Evolutionary conservation across 92 coral and sea anemone species (phyloP).

Genomic region (Bergia sp.): DNA sequence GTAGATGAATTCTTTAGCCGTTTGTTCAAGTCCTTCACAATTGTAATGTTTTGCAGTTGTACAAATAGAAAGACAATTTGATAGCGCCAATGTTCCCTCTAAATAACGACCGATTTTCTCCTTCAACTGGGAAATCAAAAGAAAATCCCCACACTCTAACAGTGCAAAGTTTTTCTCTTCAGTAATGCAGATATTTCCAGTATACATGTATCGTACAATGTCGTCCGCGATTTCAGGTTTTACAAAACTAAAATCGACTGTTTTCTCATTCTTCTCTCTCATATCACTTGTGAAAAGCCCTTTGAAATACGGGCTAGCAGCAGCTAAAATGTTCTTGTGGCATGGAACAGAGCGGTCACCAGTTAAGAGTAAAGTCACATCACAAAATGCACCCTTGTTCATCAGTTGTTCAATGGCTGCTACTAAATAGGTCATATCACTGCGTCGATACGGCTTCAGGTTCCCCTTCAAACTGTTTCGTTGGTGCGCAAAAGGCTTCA

Average conservation of each 20-base stretch:
- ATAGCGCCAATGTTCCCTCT: conserved; percentile 43
- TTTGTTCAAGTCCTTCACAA: conserved; percentile 53
- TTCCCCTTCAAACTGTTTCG: conserved; percentile 28
- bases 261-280: conserved; percentile 59
- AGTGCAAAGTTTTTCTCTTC: conserved; percentile 54
- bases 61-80: conserved; percentile 54
- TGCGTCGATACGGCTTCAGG: conserved; percentile 36
- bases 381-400: conserved; percentile 53
- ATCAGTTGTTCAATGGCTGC: conserved; percentile 35
- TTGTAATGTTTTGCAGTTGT: conserved; percentile 60
- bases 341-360: conserved; percentile 51
- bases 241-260: conserved; percentile 64
- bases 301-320: conserved; percentile 62
- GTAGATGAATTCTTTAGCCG: conserved; percentile 53
- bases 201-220: conserved; percentile 50
- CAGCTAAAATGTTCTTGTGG: conserved; percentile 65
- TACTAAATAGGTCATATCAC: conserved; percentile 33
- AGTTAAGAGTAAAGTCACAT: conserved; percentile 47
- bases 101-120: conserved; percentile 57
- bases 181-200: conserved; percentile 50
- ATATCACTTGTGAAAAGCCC: conserved; percentile 65
- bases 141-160: conserved; percentile 62
- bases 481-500: conserved; percentile 37
- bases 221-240: conserved; percentile 54
- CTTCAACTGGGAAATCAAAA: conserved; percentile 56